A percentile compares a stretch with the other conserved stretches of the same genome.
Conservation (phyloP, 2,113 vertebrate species). For the Theristicus caerulescens region DNA sequence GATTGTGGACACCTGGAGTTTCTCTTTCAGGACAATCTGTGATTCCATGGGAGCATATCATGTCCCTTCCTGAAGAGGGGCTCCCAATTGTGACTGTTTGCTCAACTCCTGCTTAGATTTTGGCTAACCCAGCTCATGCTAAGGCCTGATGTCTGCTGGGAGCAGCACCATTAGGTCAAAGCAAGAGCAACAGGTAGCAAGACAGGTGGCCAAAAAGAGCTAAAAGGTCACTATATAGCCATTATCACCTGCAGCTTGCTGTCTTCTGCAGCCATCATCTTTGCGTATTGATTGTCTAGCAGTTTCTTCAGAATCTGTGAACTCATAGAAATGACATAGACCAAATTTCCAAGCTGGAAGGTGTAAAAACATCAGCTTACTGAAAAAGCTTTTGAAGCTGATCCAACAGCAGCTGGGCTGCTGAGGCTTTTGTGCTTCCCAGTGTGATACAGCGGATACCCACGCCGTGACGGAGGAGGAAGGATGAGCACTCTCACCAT, state of each 20-base stretch:
- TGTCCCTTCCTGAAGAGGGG: conserved; percentile 1
- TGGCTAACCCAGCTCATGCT: neutral
- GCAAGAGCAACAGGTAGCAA: neutral
- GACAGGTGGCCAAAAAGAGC: neutral
- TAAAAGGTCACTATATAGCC: neutral
- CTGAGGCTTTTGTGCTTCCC: neutral
- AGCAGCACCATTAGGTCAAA: neutral
- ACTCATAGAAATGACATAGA: neutral
- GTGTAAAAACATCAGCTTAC: neutral
- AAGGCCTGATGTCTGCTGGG: too few species aligned
- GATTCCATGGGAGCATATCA: neutral
- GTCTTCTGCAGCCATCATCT: neutral
- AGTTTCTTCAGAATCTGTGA: neutral
- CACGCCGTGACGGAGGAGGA: neutral
- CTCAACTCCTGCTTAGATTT: neutral
- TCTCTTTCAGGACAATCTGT: conserved; percentile 2
- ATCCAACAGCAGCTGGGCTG: neutral
- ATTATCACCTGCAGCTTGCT: neutral
- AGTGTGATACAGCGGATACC: neutral
- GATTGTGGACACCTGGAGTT: conserved; percentile 62
- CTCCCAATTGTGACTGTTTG: neutral
- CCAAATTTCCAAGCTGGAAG: neutral
- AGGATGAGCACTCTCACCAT: neutral
- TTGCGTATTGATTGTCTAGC: neutral
- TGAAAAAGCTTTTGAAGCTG: neutral